phyloP scores from a whole-genome alignment of 2,113 vertebrate genomes.

The Rhynchopsitta pachyrhyncha region DNA sequence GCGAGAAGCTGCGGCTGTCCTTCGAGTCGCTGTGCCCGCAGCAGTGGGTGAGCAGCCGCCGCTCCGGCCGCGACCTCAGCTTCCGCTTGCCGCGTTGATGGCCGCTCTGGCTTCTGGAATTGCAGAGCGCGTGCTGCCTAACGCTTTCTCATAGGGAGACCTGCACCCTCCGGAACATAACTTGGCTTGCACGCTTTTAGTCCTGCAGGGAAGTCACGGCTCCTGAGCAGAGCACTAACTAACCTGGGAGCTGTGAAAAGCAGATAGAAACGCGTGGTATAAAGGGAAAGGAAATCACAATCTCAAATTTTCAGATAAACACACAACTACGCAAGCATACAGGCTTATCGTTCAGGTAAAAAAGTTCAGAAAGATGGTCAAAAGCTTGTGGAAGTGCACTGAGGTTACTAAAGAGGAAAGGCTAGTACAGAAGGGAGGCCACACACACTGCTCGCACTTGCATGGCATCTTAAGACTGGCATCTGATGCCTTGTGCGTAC shows the following conservation, averaged over 20 bases:
- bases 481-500: too few relatives aligned
- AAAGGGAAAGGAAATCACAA: fast-evolving
- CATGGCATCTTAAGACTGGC: background rate
- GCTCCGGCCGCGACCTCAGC: background rate
- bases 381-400: background rate
- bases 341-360: background rate
- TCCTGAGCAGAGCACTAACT: fast-evolving
- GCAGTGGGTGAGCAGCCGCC: conserved; percentile 84
- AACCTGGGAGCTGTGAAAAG: fast-evolving
- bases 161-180: fast-evolving
- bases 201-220: fast-evolving
- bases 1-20: conserved; percentile 73
- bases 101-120: fast-evolving
- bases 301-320: fast-evolving
- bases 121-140: fast-evolving
- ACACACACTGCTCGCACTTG: fast-evolving
- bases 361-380: too few relatives aligned
- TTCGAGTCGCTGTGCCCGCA: conserved; percentile 86
- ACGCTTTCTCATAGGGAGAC: fast-evolving
- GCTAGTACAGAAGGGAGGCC: fast-evolving
- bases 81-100: background rate
- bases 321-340: fast-evolving
- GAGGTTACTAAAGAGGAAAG: background rate
- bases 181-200: fast-evolving
- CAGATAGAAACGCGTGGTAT: fast-evolving